Conservation (phyloP, 2,797 vertebrate genomes). For the Notolabrus celidotus region DNA sequence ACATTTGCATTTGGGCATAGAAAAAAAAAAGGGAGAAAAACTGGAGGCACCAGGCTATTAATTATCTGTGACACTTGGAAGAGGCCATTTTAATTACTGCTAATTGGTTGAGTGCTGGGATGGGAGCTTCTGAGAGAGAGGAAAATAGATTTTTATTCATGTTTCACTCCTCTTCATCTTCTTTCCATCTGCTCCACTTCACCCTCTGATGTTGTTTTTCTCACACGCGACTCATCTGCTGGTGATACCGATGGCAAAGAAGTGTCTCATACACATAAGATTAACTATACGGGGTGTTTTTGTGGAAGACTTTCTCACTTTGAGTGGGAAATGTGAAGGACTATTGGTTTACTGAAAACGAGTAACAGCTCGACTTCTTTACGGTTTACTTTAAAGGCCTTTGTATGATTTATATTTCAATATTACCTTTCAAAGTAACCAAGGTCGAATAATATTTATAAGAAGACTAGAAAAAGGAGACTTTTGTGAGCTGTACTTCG, state of each 20-base stretch:
- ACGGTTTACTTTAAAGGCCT: no score
- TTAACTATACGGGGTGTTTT: neutral
- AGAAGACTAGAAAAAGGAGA: no score
- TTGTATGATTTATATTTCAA: no score
- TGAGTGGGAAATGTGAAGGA: no score
- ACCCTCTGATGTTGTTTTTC: slow-evolving; percentile 3
- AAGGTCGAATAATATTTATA: no score
- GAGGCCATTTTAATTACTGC: slow-evolving; percentile 61
- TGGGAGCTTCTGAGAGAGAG: slow-evolving; percentile 24
- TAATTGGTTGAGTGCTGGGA: slow-evolving; percentile 63
- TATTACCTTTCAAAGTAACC: no score
- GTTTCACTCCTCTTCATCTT: slow-evolving; percentile 40
- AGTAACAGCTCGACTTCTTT: no score
- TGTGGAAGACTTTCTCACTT: neutral
- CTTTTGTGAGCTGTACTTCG: no score
- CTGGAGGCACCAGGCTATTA: slow-evolving; percentile 45
- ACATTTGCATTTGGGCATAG: slow-evolving; percentile 53
- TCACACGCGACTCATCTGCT: neutral
- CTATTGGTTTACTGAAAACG: neutral
- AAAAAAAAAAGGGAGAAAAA: slow-evolving; percentile 39
- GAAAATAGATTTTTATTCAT: slow-evolving; percentile 6
- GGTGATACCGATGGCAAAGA: neutral
- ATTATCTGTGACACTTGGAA: slow-evolving; percentile 54
- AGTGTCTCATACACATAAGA: neutral
- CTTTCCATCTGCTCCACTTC: slow-evolving; percentile 14